Percentiles rank a stretch among this genome's conserved stretches.
Evolutionary conservation across 1,140 invertebrate species (phyloP).

Genomic region (Zaprionus ornatus): DNA sequence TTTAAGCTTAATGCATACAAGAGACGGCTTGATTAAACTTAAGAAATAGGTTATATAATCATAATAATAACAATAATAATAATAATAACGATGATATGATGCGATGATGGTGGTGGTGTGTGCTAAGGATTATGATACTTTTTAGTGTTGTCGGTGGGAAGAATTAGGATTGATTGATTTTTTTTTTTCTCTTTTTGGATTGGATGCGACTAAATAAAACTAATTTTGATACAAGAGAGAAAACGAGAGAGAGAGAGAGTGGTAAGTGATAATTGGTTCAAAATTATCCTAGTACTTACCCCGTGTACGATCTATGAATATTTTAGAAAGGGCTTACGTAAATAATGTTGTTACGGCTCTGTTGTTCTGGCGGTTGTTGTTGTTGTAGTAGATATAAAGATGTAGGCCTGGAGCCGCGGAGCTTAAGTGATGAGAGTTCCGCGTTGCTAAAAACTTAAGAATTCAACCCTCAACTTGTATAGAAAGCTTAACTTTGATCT

Average conservation of each 20-base stretch:
- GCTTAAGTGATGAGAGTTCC: conserved; percentile 56
- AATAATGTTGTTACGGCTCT: conserved; percentile 49
- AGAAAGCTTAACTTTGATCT: conserved; percentile 65
- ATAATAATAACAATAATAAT: conserved; percentile 34
- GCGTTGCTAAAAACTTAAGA: conserved; percentile 78
- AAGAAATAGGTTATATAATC: conserved; percentile 46
- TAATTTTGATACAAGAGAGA: conserved; percentile 1
- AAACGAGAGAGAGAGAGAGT: conserved; percentile 25
- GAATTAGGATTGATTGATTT: background rate
- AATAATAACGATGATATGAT: conserved; percentile 17
- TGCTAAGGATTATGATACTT: background rate
- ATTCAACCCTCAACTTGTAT: conserved; percentile 82
- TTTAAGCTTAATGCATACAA: conserved; percentile 83
- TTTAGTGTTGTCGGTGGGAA: conserved; percentile 6
- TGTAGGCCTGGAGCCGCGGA: conserved; percentile 52
- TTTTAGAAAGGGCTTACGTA: conserved; percentile 67
- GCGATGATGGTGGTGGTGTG: background rate
- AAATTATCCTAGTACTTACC: conserved; percentile 81
- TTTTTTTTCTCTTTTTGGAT: conserved; percentile 1
- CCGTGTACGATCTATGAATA: conserved; percentile 54
- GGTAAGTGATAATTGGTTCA: conserved; percentile 33
- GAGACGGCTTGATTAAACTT: conserved; percentile 79
- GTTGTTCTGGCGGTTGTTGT: conserved; percentile 36
- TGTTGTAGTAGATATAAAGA: conserved; percentile 20
- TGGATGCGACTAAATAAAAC: conserved; percentile 5